These are phyloP conservation scores for Physeter macrocephalus DNA, from an alignment of 2,113 vertebrate genomes.

Conservation along the genomic window DNA sequence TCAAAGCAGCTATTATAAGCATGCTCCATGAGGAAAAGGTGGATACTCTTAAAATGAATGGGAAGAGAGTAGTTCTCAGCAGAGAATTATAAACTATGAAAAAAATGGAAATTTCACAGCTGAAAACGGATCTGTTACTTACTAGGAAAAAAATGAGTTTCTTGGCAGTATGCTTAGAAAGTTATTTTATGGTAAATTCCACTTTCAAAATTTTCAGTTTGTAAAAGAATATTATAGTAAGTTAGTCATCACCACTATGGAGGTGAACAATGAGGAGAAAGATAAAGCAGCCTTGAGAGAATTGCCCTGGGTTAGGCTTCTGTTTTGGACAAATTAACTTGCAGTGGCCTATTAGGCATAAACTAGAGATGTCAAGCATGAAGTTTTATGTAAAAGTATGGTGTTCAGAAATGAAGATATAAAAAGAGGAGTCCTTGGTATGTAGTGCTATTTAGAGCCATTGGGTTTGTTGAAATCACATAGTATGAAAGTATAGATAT, in stretches of 20 bases:
- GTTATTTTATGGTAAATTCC: neutral
- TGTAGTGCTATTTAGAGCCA: neutral
- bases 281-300: neutral
- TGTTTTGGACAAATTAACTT: neutral
- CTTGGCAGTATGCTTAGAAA: neutral
- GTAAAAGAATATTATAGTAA: neutral
- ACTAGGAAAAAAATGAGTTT: neutral
- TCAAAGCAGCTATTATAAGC: neutral
- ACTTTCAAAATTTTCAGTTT: conserved; percentile 11
- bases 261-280: neutral
- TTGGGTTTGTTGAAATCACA: neutral
- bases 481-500: neutral
- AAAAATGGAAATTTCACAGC: neutral
- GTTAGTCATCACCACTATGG: neutral
- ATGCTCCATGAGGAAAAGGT: neutral
- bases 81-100: neutral
- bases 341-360: neutral
- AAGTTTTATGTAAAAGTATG: neutral
- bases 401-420: neutral
- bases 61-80: neutral
- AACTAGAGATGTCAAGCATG: neutral
- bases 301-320: neutral
- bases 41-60: neutral
- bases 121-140: neutral
- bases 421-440: neutral